Base-by-base conservation (phyloP, 1,140 invertebrate genomes). In the Drosophila subobscura region DNA sequence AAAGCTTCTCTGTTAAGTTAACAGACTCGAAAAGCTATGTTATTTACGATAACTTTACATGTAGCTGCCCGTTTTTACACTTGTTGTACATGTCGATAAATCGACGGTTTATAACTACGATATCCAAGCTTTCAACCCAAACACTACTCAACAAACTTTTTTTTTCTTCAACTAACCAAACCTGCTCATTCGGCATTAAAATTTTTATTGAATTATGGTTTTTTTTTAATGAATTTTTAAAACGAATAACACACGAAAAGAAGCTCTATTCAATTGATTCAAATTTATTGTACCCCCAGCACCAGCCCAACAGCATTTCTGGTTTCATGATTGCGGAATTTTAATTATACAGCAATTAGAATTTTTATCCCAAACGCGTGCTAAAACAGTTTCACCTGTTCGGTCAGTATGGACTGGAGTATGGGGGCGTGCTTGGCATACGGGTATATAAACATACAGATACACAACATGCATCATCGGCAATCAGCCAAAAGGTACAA, bases 301-400 rank as follows among this genome's bases (percentile, higher is more conserved):
- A 20, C 27, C 27, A 0, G 33, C 33, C 4, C 33, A 12, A 2
- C 33, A 37, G 40, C 27, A 5, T 33, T 51, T 37, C 41, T 55
- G 14, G 16, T 29, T 55, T 27, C 37, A 59, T 53, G 25, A 6
- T 25, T 57, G 49, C 47, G 12, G 41, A 42, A 75, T 60, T 64
- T 41, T 49, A 50, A 64, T 75, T 75, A 20, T 42, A 41, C 4
- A 10, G 45, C 64, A 66, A 80, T 85, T 85, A 77, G 60, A 77
- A 77, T 50, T 68, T 64, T 33, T 56, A 64, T 58, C 22, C 68
- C 29, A 59, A 42, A 16, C 33, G 45, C 47, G 46, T 58, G 80
- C 76, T 53, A 49, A 57, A 74, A 64, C 50, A 40, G 53, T 55
- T 14, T 33, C 22, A 57, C 33, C 12, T 8, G 40, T 37, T 49